Percentiles rank a stretch among this genome's conserved stretches.
Evolutionary conservation across 2,888 invertebrate species (phyloP).

Genomic region (Acrocyrtus sp.): DNA sequence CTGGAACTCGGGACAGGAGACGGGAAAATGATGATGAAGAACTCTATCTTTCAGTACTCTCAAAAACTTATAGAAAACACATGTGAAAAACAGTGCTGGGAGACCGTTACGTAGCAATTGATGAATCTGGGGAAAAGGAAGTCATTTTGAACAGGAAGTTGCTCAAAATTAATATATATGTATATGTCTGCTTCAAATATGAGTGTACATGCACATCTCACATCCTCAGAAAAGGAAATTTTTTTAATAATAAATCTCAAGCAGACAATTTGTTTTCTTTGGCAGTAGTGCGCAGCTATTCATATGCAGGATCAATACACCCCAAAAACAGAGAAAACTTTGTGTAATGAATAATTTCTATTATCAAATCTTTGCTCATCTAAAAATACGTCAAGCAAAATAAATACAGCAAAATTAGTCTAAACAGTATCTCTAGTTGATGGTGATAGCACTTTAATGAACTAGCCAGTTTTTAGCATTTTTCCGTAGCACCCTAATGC

Average conservation of each 20-base stretch:
- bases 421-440: too few relatives aligned
- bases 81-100: neutral
- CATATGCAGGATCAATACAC: too few relatives aligned
- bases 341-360: neutral
- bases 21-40: neutral
- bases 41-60: neutral
- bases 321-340: neutral
- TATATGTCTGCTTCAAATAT: neutral
- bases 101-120: neutral
- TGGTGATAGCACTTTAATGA: too few relatives aligned
- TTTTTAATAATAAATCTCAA: conserved; percentile 25
- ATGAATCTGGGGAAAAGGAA: neutral
- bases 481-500: too few relatives aligned
- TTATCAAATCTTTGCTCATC: neutral
- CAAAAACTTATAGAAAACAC: neutral
- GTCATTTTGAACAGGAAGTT: conserved; percentile 32
- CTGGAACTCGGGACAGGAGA: neutral
- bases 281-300: conserved; percentile 34
- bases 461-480: too few relatives aligned
- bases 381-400: neutral
- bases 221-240: conserved; percentile 3
- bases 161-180: neutral
- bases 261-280: conserved; percentile 43
- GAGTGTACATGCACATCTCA: neutral
- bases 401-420: neutral